Evolutionary conservation across 2,113 vertebrate genomes (phyloP).

Genomic region (Ranitomeya imitator): DNA sequence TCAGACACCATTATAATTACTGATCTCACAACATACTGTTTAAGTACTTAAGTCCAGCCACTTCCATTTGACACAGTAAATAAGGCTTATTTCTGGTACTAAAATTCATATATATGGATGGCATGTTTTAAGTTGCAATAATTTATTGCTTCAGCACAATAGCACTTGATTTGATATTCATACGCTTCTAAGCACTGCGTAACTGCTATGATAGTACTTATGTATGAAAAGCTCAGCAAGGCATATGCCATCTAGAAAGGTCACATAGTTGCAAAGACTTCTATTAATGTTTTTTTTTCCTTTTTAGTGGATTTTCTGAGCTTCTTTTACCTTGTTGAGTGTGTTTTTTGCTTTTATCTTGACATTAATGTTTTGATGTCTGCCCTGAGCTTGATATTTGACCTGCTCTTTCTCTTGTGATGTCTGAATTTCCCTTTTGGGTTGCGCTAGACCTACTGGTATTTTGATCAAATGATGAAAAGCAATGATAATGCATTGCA

Average conservation of each 20-base stretch:
- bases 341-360: neutral
- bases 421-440: neutral
- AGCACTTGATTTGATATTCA: conserved; percentile 2
- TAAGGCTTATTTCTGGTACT: neutral
- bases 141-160: neutral
- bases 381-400: conserved; percentile 2
- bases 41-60: neutral
- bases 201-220: neutral
- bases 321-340: neutral
- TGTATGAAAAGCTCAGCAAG: neutral
- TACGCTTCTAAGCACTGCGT: neutral
- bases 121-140: neutral
- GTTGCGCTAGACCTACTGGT: neutral
- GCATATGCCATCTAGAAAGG: neutral
- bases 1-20: neutral
- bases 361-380: neutral
- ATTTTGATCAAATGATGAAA: neutral
- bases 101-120: neutral
- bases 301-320: neutral
- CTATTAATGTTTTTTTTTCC: neutral
- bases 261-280: neutral
- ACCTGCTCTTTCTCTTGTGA: conserved; percentile 1
- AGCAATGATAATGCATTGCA: neutral
- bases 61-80: neutral
- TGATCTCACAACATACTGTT: neutral